Evolutionary conservation across 2,888 invertebrate genomes (phyloP).

Genomic region (Drosophila diplacantha): DNA sequence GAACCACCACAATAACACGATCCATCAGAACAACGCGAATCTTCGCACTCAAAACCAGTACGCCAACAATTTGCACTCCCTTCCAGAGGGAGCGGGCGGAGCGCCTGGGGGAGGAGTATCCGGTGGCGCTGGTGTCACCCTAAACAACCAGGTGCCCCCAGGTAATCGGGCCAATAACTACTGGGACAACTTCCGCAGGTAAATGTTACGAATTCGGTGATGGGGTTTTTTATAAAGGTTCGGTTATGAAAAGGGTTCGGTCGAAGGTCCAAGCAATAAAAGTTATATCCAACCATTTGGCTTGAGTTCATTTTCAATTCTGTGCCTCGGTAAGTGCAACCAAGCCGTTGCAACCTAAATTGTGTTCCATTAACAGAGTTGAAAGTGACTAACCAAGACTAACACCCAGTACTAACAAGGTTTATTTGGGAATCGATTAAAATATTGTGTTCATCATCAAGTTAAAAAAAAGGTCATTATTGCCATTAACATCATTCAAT

Average conservation of each 20-base stretch:
- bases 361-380: slow-evolving; percentile 39
- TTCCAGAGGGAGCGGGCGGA: slow-evolving; percentile 69
- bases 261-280: slow-evolving; percentile 33
- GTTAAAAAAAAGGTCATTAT: too few species aligned
- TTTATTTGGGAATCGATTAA: not conserved
- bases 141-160: slow-evolving; percentile 94
- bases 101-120: slow-evolving; percentile 68
- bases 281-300: slow-evolving; percentile 24
- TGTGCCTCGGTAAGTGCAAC: slow-evolving; percentile 40
- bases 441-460: too few species aligned
- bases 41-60: slow-evolving; percentile 75
- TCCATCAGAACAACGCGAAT: slow-evolving; percentile 77
- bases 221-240: not conserved
- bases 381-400: slow-evolving; percentile 40
- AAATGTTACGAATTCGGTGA: slow-evolving; percentile 75
- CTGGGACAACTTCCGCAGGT: slow-evolving; percentile 96
- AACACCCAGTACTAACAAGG: slow-evolving; percentile 2
- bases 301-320: slow-evolving; percentile 35
- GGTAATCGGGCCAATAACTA: slow-evolving; percentile 95
- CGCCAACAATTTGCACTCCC: slow-evolving; percentile 66
- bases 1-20: slow-evolving; percentile 78
- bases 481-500: too few species aligned
- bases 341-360: slow-evolving; percentile 2
- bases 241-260: not conserved
- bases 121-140: slow-evolving; percentile 74